These are phyloP conservation scores for Potorous gilbertii DNA, from an alignment of 2,797 vertebrate genomes.

Conservation along the genomic window DNA sequence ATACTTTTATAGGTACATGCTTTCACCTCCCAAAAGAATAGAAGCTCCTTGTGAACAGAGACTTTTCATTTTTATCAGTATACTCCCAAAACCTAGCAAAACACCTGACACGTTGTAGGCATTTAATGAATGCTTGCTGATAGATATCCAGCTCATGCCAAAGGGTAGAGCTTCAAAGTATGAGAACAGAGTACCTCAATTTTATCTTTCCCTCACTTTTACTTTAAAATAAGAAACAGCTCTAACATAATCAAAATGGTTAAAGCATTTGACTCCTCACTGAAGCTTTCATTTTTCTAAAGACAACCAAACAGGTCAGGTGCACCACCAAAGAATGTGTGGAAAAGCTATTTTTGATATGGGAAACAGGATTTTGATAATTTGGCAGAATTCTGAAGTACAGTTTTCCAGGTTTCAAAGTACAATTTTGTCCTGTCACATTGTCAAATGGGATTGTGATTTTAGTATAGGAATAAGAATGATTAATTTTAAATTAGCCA, in stretches of 20 bases:
- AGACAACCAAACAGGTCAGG: neutral
- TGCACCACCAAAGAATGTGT: neutral
- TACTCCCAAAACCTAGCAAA: neutral
- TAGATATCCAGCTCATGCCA: neutral
- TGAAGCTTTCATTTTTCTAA: neutral
- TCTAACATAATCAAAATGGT: neutral
- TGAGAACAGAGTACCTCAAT: neutral
- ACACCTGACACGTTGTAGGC: neutral
- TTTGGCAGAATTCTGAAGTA: constrained; percentile 56
- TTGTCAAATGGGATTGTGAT: constrained; percentile 60
- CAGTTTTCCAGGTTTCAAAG: constrained; percentile 66
- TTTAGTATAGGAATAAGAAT: constrained; percentile 48
- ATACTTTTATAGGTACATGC: neutral
- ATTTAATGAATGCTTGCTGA: neutral
- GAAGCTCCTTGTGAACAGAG: neutral
- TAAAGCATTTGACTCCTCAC: neutral
- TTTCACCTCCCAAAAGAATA: neutral
- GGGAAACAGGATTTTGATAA: constrained; percentile 35
- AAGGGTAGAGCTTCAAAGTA: neutral
- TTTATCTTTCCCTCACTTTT: neutral
- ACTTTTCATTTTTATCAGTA: neutral
- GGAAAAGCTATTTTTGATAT: constrained; percentile 37
- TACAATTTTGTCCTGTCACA: constrained; percentile 65
- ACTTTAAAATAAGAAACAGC: neutral
- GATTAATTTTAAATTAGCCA: constrained; percentile 44